These are phyloP conservation scores for Agonopterix subpropinquella DNA, from an alignment of 2,888 invertebrate species.

Conservation along the genomic window DNA sequence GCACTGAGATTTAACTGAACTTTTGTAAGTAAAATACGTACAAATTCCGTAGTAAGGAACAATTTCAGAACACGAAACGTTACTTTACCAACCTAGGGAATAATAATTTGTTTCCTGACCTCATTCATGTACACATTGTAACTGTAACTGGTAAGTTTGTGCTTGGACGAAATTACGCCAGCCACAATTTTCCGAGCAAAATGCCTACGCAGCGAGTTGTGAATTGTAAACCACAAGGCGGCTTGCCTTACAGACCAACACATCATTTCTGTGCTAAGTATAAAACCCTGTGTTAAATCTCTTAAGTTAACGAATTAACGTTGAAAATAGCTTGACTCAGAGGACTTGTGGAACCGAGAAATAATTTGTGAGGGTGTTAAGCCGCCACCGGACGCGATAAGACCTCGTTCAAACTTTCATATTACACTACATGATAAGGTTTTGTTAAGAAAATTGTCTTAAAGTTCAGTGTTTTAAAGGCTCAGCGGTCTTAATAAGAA, in stretches of 20 bases:
- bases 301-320: background rate
- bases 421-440: constrained; percentile 19
- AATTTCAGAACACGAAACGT: too few species aligned
- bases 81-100: too few species aligned
- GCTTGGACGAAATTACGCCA: constrained; percentile 1
- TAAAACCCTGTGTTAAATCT: too few species aligned
- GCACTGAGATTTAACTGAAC: too few species aligned
- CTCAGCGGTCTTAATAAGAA: too few species aligned
- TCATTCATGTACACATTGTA: background rate
- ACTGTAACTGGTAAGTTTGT: background rate
- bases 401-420: constrained; percentile 35
- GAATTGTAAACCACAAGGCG: constrained; percentile 10
- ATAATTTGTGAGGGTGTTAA: constrained; percentile 9
- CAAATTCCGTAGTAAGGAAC: too few species aligned
- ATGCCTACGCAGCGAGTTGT: constrained; percentile 6
- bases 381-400: constrained; percentile 22
- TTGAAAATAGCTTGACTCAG: too few species aligned
- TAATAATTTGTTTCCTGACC: too few species aligned
- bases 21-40: too few species aligned
- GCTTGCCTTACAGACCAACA: constrained; percentile 13
- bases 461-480: too few species aligned
- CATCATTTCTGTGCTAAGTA: constrained; percentile 13
- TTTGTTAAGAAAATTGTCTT: constrained; percentile 23
- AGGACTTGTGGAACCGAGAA: too few species aligned
- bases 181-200: constrained; percentile 6